Evolutionary conservation across 2,888 invertebrate species (phyloP), one percentile per base, ranked within the genome.

Genomic region (Drosophila paracracens): DNA sequence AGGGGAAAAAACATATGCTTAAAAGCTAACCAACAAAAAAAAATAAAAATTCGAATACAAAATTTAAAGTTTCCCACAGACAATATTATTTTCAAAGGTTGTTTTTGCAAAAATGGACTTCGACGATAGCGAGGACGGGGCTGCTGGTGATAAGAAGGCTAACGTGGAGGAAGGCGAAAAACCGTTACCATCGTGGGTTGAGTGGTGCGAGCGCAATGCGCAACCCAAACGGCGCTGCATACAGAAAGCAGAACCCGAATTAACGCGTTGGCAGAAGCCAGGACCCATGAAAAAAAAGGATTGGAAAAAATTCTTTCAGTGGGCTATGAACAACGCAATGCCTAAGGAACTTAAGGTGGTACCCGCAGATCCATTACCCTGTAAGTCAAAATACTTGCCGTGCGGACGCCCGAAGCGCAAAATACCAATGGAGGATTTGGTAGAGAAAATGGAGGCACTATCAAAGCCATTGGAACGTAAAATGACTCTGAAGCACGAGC

Each of bases 221-320:
- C 51, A 61, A 10, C 83, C 88, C 10, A 18, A 58, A 5, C 48
- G 51, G n/a, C 70, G 73, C 2, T 10, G 18, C 3, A 36, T 27
- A 1, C 65, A 31, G 18, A 46, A 16, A 16, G 51, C 13, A 25
- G 35, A 33, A 13, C 54, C 46, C 0, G 35, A 21, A 11, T 1
- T 65, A 5, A 83, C 89, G 10, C 73, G 43, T 0, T 84, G 83
- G 83, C 87, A 89, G 35, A 84, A 87, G 53, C 38, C 62, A 2
- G 84, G 84, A 5, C 84, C 84, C 7, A 84, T 84, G 84, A 59
- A 36, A 0, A 83, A 81, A 25, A 81, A 72, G 31, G 69, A 87
- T 4, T 84, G 84, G 84, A 69, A 67, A 13, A 38, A 46, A 0
- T 84, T 84, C 53, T 64, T 64, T 16, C 27, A 16, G 3, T 84